Evolutionary conservation across 2,113 vertebrate species (phyloP), one percentile per base, ranked within the genome.

Genomic region (Ptilonorhynchus violaceus): DNA sequence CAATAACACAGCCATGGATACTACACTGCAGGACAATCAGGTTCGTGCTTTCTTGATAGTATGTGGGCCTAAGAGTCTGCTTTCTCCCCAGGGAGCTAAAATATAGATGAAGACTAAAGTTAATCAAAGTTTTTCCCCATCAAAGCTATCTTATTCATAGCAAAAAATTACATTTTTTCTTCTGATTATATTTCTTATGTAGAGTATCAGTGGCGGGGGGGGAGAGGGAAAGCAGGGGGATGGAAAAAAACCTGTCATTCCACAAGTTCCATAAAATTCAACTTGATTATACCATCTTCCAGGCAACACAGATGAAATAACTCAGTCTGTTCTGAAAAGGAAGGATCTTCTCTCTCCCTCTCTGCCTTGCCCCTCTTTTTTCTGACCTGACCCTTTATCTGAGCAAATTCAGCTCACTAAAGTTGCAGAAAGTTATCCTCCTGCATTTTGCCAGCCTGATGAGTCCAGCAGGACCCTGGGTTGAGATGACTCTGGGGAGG

Each of bases 401-500:
- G 25, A 55, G 9, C 2, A 69, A 62, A 58, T 46, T 89, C 39
- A 60, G 10, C 14, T 39, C 9, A 24, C 2, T 49, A 11, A 74
- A 28, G 6, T 7, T 59, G 5, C 3, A 62, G 25, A 53, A 88
- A 46, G 2, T 55, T 63, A 16, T 6, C 1, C 1, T 42, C 69
- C 23, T 56, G 14, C 4, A 7, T 81, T 74, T 81, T 88, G 6
- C 19, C 18, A 66, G 24, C 4, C 15, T 56, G 31, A 8, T 0
- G 4, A 62, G 4, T 62, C 13, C 35, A 75, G 15, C 5, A 49
- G 28, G 24, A 19, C 30, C 10, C 18, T 35, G 13, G 11, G 15
- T 14, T 44, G 19, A 44, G 30, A 52, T 1, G 3, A 13, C 9
- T 21, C 7, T 0, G 0, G 5, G 5, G 28, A 37, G 5, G 1